phyloP scores from a whole-genome alignment of 2,113 vertebrate species.

The Megaptera novaeangliae region DNA sequence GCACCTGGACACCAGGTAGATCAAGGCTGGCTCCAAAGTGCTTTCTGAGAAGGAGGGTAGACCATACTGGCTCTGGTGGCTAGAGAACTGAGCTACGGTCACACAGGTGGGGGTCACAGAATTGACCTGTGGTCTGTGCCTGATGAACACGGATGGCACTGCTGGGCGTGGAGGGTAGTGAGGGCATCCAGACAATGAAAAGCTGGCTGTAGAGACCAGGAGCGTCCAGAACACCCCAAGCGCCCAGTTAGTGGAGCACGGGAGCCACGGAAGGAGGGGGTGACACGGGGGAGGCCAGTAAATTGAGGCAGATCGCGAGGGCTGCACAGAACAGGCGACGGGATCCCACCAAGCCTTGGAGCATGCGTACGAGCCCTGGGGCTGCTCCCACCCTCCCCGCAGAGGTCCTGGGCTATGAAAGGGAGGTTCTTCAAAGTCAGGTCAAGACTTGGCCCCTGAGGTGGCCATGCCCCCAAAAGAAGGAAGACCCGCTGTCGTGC shows the following conservation, averaged over 20 bases:
- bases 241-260: fast-evolving
- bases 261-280: fast-evolving
- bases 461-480: background rate
- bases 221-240: background rate
- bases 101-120: background rate
- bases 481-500: fast-evolving
- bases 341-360: fast-evolving
- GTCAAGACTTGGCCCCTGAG: background rate
- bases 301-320: background rate
- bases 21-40: background rate
- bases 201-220: background rate
- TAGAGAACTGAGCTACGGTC: fast-evolving
- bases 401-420: background rate
- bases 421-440: background rate
- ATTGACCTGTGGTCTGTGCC: background rate
- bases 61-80: fast-evolving
- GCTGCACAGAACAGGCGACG: fast-evolving
- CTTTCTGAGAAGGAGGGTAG: background rate
- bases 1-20: too few relatives aligned
- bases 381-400: fast-evolving
- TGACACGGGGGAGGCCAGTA: fast-evolving
- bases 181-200: background rate
- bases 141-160: fast-evolving
- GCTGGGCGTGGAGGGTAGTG: too few relatives aligned
- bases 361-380: fast-evolving